Conservation (phyloP, 2,113 vertebrate species). For the Tinamus guttatus region DNA sequence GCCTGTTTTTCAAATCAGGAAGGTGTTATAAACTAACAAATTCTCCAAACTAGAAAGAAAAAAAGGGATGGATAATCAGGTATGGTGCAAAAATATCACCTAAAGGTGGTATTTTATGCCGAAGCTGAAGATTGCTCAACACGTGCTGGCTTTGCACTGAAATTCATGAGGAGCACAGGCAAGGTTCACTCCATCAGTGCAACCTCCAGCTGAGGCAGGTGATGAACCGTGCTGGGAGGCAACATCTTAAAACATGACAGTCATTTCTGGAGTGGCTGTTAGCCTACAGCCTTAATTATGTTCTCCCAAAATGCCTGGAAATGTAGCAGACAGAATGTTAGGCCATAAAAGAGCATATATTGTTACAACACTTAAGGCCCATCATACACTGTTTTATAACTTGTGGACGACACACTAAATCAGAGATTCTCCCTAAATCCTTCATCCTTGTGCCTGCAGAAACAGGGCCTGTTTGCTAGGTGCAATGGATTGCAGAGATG, state of each 20-base stretch:
- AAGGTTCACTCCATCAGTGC: background rate
- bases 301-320: background rate
- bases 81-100: accelerated
- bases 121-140: too few species aligned
- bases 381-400: background rate
- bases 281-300: background rate
- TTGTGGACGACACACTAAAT: accelerated
- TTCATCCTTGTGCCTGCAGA: background rate
- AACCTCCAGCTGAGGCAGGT: background rate
- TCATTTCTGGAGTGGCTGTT: background rate
- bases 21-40: background rate
- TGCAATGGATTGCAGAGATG: background rate
- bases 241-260: background rate
- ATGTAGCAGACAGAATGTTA: accelerated
- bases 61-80: accelerated
- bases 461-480: accelerated
- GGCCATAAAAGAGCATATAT: background rate
- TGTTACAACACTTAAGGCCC: background rate
- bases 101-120: background rate
- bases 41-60: background rate
- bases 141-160: background rate
- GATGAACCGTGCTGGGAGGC: background rate
- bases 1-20: background rate
- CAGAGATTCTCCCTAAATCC: background rate
- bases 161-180: background rate